phyloP scores from a whole-genome alignment of 2,797 vertebrate species.

The Gorsachius magnificus region DNA sequence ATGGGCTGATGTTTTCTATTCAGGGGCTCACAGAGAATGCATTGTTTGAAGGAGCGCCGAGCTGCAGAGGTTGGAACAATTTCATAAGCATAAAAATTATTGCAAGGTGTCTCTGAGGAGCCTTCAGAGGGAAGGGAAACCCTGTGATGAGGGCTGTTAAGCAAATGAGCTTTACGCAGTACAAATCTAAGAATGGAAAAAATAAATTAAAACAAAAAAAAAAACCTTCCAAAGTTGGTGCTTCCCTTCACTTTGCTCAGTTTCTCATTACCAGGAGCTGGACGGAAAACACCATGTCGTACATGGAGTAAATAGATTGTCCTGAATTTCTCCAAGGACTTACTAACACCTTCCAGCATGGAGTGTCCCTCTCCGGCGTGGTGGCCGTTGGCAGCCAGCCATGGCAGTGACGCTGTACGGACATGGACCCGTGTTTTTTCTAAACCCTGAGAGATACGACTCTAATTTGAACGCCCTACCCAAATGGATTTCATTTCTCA shows the following conservation, averaged over 20 bases:
- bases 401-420: rapidly evolving
- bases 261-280: not conserved
- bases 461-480: not conserved
- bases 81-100: conserved; percentile 36
- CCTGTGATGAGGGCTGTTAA: not conserved
- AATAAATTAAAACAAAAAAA: not conserved
- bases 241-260: not conserved
- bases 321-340: not conserved
- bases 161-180: not conserved
- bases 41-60: conserved; percentile 30
- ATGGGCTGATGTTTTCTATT: conserved; percentile 66
- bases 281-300: rapidly evolving
- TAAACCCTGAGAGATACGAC: not conserved
- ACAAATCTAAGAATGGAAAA: not conserved
- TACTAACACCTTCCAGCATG: not conserved
- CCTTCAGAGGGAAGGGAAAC: not conserved
- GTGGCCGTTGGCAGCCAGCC: not conserved
- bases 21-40: conserved; percentile 57
- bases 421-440: rapidly evolving
- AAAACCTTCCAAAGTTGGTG: rapidly evolving
- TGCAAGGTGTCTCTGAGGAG: not conserved
- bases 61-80: conserved; percentile 36
- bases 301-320: not conserved
- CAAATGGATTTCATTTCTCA: not conserved
- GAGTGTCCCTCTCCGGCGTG: rapidly evolving